Conservation (phyloP, 2,113 vertebrate species). For the Cyanoramphus novaezelandiae region DNA sequence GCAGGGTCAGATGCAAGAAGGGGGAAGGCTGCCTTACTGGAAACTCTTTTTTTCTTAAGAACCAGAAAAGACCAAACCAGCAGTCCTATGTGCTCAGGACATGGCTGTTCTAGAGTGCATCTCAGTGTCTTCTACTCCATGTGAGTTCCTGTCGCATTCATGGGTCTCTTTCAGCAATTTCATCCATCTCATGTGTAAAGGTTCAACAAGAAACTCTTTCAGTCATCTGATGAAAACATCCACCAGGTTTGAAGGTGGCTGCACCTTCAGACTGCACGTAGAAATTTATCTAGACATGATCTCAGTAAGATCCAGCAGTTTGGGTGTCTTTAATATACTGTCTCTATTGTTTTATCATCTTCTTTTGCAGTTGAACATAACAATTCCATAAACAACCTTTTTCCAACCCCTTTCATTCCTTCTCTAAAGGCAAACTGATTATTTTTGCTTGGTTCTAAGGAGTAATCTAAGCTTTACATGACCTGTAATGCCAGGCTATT, state of each 20-base stretch:
- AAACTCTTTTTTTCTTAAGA: background rate
- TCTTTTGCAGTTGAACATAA: background rate
- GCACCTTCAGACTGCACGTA: background rate
- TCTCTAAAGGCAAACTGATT: background rate
- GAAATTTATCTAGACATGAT: background rate
- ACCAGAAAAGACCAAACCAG: background rate
- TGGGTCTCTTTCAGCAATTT: background rate
- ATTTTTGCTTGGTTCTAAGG: background rate
- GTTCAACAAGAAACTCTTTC: background rate
- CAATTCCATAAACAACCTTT: background rate
- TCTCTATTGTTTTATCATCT: background rate
- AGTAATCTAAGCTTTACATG: background rate
- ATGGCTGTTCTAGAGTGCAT: background rate
- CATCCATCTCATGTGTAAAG: background rate
- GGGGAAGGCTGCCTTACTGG: background rate
- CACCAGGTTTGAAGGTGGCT: background rate
- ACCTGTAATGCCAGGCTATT: background rate
- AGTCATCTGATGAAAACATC: background rate
- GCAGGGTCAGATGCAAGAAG: background rate
- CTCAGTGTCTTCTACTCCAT: background rate
- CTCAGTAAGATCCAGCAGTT: background rate
- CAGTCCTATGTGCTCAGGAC: fast-evolving
- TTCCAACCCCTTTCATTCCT: background rate
- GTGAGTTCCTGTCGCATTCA: background rate
- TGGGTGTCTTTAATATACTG: background rate